Base-by-base conservation (phyloP, 2,797 vertebrate species). In the Uromys caudimaculatus region DNA sequence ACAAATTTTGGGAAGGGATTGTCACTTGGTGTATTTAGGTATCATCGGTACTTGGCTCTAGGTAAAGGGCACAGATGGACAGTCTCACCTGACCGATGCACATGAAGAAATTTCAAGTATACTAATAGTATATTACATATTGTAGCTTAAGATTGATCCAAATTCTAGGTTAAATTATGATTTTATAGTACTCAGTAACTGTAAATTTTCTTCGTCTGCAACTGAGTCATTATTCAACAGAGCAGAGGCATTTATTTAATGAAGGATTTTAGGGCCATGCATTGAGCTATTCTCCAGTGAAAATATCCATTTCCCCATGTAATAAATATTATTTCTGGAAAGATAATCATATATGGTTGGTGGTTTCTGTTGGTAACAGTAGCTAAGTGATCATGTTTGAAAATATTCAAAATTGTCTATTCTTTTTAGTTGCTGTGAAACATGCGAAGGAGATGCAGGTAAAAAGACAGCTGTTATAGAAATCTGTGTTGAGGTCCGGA, bases 1-100 rank as follows among this genome's bases (percentile, higher is more conserved):
- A 54, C 96, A 77, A 96, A 86, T 96, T 97, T 93, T 92, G 69
- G 95, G 64, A 97, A 96, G 56, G 58, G 2, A 62, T 96, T 96
- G n/a, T 67, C 60, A 32, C 32, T 97, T 92, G 41, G 1, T 91
- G 69, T 64, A 82, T 96, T 97, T 95, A 90, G 84, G 32, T 81
- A 41, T 62, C 52, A 86, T 8, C 91, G 44, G 78, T 88, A 93
- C 54, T 94, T 84, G 92, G 76, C 73, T 96, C 7, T 77, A 41
- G 38, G 82, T 71, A 58, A 83, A 67, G 71, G 44, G 29, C 24
- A 50, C 62, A 85, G 71, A 84, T 44, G 47, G 78, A 91, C 16
- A 85, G 67, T 94, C 44, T 82, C 38, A 83, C 71, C 50, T 90
- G 56, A 92, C 44, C 85, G 47, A 12, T 82, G 29, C 11, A 77